A percentile compares a stretch with the other conserved stretches of the same genome.
phyloP scores from a whole-genome alignment of 2,113 vertebrate genomes.

The Loxodonta africana region DNA sequence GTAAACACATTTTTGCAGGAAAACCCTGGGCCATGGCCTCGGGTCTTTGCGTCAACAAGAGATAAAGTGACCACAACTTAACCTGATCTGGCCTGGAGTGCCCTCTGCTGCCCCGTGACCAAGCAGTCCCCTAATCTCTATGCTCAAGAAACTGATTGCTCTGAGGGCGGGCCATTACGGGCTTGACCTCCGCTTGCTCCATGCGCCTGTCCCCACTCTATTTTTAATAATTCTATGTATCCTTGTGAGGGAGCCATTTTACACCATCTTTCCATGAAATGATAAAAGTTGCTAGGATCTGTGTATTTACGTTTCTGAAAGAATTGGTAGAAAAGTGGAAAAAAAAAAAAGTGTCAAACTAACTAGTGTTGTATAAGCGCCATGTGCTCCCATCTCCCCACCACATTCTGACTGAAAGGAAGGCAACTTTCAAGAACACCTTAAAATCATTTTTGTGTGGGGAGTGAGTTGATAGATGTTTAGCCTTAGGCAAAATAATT shows the following conservation, averaged over 20 bases:
- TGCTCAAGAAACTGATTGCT: conserved; percentile 80
- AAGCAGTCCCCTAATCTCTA: conserved; percentile 92
- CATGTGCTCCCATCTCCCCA: neutral
- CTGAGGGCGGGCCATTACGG: neutral
- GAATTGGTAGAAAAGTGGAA: neutral
- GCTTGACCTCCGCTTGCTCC: conserved; percentile 74
- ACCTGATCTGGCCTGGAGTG: conserved; percentile 97
- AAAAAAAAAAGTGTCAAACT: neutral
- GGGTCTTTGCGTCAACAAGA: conserved; percentile 95
- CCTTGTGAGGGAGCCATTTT: conserved; percentile 23
- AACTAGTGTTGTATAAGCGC: fast-evolving
- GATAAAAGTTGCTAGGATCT: neutral
- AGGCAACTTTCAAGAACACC: neutral
- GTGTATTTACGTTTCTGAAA: neutral
- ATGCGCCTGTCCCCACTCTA: neutral
- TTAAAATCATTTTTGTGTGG: neutral
- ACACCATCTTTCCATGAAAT: neutral
- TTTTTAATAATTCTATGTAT: conserved; percentile 39
- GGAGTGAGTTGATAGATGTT: neutral
- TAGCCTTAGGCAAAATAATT: neutral
- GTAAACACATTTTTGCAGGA: conserved; percentile 97
- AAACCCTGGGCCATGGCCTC: conserved; percentile 92
- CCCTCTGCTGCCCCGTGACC: conserved; percentile 96
- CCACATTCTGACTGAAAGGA: neutral
- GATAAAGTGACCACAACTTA: conserved; percentile 96